A percentile compares a stretch with the other conserved stretches of the same genome.
Conservation (phyloP, 2,113 vertebrate genomes). For the Pan paniscus region DNA sequence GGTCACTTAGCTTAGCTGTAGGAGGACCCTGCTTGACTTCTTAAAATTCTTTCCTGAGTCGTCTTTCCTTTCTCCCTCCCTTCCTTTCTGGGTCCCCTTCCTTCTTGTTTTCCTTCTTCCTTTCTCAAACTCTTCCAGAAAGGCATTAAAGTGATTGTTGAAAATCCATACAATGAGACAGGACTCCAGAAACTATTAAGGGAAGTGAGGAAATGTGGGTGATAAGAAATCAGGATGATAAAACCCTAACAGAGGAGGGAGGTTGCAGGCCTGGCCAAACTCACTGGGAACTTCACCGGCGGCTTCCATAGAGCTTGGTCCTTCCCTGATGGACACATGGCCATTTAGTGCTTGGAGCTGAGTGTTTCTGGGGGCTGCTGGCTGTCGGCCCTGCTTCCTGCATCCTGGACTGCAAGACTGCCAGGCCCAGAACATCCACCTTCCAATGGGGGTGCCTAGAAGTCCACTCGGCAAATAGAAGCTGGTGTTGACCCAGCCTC, state of each 20-base stretch:
- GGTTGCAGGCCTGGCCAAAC: not conserved
- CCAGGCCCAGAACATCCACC: not conserved
- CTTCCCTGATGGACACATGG: not conserved
- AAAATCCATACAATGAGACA: not conserved
- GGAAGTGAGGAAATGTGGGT: not conserved
- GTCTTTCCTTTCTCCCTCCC: not conserved
- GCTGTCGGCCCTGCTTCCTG: not conserved
- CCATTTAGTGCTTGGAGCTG: not conserved
- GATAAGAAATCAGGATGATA: not conserved
- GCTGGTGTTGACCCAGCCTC: not conserved
- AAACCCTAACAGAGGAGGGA: not conserved
- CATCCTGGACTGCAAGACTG: not conserved
- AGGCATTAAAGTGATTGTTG: not conserved
- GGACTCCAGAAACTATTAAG: not conserved
- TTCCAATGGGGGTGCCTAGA: not conserved
- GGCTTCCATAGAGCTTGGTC: not conserved
- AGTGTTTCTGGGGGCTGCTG: not conserved
- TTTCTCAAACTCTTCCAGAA: not conserved
- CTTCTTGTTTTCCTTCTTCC: not conserved
- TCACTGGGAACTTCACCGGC: not conserved
- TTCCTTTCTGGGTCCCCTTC: not conserved
- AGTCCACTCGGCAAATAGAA: not conserved
- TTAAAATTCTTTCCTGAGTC: not conserved
- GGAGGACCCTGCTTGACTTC: not conserved
- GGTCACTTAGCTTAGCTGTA: not conserved